These are phyloP conservation scores for Neostethus bicornis DNA, from an alignment of 2,797 vertebrate species.

Conservation along the genomic window DNA sequence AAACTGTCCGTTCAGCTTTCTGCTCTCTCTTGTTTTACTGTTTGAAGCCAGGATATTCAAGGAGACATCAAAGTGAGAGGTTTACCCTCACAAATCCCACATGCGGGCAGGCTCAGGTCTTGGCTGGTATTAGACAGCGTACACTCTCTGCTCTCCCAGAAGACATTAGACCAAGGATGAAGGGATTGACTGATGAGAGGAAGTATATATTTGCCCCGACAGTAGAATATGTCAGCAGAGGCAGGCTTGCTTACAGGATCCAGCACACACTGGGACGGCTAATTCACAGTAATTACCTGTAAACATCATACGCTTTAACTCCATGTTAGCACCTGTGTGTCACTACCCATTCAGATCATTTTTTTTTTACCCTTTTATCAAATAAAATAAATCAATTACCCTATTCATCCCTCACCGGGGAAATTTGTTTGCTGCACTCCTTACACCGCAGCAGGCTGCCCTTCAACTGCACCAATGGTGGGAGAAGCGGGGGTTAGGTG, in stretches of 20 bases:
- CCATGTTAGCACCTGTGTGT: conserved; percentile 14
- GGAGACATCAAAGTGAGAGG: conserved; percentile 63
- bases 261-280: conserved; percentile 34
- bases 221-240: conserved; percentile 64
- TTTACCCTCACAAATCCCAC: conserved; percentile 65
- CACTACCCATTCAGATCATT: conserved; percentile 12
- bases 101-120: conserved; percentile 45
- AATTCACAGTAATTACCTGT: conserved; percentile 58
- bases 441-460: no score
- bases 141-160: conserved; percentile 59
- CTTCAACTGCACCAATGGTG: no score
- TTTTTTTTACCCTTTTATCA: no score
- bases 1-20: conserved; percentile 48
- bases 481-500: no score
- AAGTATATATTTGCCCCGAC: conserved; percentile 66
- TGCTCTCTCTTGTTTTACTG: conserved; percentile 50
- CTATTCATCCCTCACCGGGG: no score
- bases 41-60: conserved; percentile 57
- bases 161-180: conserved; percentile 66
- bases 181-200: conserved; percentile 69
- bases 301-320: conserved; percentile 45
- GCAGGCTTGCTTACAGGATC: conserved; percentile 44
- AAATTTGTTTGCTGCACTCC: no score
- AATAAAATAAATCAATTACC: no score
- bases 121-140: conserved; percentile 66